phyloP scores from a whole-genome alignment of 2,113 vertebrate genomes.

The Kryptolebias marmoratus region DNA sequence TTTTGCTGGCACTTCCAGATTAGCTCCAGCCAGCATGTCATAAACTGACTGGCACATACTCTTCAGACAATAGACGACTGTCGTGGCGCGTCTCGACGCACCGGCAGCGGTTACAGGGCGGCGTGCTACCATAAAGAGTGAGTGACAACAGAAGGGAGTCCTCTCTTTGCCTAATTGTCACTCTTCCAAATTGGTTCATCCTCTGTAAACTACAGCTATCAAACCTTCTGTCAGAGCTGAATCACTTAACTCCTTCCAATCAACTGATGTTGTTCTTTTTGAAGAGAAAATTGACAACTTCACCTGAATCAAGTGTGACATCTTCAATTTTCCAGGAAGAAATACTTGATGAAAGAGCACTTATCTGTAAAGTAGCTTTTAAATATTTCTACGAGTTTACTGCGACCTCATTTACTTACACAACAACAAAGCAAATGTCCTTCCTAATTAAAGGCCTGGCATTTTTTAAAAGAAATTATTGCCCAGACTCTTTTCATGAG shows the following conservation, averaged over 20 bases:
- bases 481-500: too few species aligned
- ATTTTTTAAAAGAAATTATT: too few species aligned
- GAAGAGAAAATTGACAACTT: conserved; percentile 36
- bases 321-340: conserved; percentile 35
- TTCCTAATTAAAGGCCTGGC: background rate
- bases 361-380: conserved; percentile 22
- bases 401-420: conserved; percentile 17
- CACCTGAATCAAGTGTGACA: conserved; percentile 28
- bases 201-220: conserved; percentile 5
- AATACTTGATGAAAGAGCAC: conserved; percentile 1
- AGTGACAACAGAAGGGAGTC: conserved; percentile 29
- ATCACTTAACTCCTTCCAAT: conserved; percentile 26
- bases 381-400: conserved; percentile 14
- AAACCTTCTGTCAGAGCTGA: conserved; percentile 30
- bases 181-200: conserved; percentile 24
- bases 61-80: conserved; percentile 47
- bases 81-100: conserved; percentile 17
- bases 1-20: conserved; percentile 49
- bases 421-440: conserved; percentile 18
- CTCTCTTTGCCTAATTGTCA: conserved; percentile 26
- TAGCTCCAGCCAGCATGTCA: conserved; percentile 23
- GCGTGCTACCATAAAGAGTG: background rate
- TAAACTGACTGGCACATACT: conserved; percentile 41
- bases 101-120: conserved; percentile 3
- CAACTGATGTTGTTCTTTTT: conserved; percentile 4